A percentile compares a stretch with the other conserved stretches of the same genome.
Evolutionary conservation across 2,888 invertebrate species (phyloP).

Genomic region (Hyposoter didymator): DNA sequence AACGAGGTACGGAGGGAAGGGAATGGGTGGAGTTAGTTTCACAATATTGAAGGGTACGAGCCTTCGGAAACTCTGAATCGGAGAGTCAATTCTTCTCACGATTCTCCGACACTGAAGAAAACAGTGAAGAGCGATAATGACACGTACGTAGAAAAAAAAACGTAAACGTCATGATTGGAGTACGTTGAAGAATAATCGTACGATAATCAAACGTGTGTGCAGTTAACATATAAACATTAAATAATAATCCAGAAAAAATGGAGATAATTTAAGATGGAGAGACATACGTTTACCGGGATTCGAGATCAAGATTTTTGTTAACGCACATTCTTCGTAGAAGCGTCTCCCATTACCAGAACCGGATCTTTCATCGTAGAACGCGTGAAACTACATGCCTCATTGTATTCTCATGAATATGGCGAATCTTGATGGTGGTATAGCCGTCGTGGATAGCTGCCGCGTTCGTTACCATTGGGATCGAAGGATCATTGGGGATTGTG

Average conservation of each 20-base stretch:
- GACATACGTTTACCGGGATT: slow-evolving; percentile 63
- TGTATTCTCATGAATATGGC: slow-evolving; percentile 75
- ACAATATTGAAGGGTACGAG: slow-evolving; percentile 54
- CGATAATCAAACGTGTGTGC: slow-evolving; percentile 50
- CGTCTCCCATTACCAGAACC: slow-evolving; percentile 80
- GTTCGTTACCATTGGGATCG: slow-evolving; percentile 67
- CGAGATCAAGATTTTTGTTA: slow-evolving; percentile 54
- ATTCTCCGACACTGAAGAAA: slow-evolving; percentile 34
- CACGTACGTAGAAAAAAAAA: slow-evolving; percentile 30
- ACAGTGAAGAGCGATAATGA: background rate
- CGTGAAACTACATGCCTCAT: slow-evolving; percentile 77
- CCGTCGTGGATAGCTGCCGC: slow-evolving; percentile 77
- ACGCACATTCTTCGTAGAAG: slow-evolving; percentile 70
- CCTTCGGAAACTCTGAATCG: slow-evolving; percentile 45
- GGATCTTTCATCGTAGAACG: slow-evolving; percentile 76
- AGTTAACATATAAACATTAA: slow-evolving; percentile 57
- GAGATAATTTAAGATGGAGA: slow-evolving; percentile 29
- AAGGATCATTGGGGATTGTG: slow-evolving; percentile 56
- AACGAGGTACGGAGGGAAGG: background rate
- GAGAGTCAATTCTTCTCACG: slow-evolving; percentile 50
- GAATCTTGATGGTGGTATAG: slow-evolving; percentile 73
- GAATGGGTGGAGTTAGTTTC: slow-evolving; percentile 56
- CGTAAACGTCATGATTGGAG: slow-evolving; percentile 32
- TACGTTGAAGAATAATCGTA: slow-evolving; percentile 37
- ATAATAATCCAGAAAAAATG: slow-evolving; percentile 43